Base-by-base conservation (phyloP, 2,888 invertebrate genomes). In the Criorhina ranunculi region DNA sequence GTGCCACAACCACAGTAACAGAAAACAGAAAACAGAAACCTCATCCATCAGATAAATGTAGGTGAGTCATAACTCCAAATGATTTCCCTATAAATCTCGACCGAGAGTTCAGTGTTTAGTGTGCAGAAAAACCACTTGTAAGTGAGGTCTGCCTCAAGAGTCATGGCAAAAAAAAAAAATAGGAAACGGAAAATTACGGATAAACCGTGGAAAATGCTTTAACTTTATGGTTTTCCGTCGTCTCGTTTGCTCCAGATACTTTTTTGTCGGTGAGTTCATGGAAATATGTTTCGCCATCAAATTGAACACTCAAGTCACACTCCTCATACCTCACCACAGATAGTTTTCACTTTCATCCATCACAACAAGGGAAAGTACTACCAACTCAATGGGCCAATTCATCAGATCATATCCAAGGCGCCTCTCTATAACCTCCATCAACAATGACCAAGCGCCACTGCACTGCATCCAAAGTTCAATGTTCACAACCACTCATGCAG, bases 41-140 rank as follows among this genome's bases (percentile, higher is more conserved):
- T 69, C 83, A 78, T 83, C 83, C 79, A 83, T 83, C 83, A 83
- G 78, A 31, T 44, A 75, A 79, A 83, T 83, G 69, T 83, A 83
- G 83, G 83, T 83, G 83, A 83, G 73, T 83, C 83, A 83, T 83
- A 83, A 83, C 73, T 83, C 44, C 69, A 57, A 75, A 49, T 79
- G 73, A 83, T 83, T 83, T 83, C 73, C 83, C 83, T 83, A 78
- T 83, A 83, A 83, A 83, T 83, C 79, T 73, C 51, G 33, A 35
- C 66, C 42, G 31, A 17, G 57, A 66, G 64, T 40, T 29, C 5
- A 44, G 37, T n/a, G 6, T 24, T 12, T 9, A 29, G 37, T 37
- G 42, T 15, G 31, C 37, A 37, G 9, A 37, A 60, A 77, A 53
- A 75, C 62, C 62, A 73, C 73, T 69, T 75, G 73, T 59, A 55